These are phyloP conservation scores for Sclerodermus sp. DNA, from an alignment of 2,888 invertebrate species.

Conservation along the genomic window DNA sequence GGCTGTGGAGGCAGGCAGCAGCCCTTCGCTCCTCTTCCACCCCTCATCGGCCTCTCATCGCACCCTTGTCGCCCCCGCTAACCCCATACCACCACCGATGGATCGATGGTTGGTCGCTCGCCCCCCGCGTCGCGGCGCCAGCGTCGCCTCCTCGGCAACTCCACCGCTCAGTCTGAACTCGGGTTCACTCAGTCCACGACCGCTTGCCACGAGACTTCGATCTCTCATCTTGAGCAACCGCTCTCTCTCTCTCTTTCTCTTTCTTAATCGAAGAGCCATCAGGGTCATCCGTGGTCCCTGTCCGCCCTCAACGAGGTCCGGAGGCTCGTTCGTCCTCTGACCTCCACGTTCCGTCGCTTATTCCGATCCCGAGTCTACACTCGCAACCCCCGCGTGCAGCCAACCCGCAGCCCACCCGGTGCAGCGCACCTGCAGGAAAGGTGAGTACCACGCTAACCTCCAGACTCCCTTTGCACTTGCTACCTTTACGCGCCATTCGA, in stretches of 20 bases:
- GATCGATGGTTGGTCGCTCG: slow-evolving; percentile 30
- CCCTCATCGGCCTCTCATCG: slow-evolving; percentile 9
- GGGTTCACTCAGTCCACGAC: slow-evolving; percentile 56
- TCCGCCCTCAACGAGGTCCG: not conserved
- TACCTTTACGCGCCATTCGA: no score
- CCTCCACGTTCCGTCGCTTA: no score
- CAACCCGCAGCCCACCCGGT: not conserved
- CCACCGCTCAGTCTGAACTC: slow-evolving; percentile 53
- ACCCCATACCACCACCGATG: slow-evolving; percentile 28
- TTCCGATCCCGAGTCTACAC: no score
- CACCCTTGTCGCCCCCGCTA: not conserved
- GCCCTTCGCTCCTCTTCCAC: slow-evolving; percentile 7
- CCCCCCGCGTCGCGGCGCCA: slow-evolving; percentile 45
- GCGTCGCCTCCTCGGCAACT: slow-evolving; percentile 40
- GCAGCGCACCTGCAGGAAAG: not conserved
- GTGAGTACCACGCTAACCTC: slow-evolving; percentile 4
- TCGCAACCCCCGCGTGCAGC: no score
- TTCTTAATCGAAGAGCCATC: not conserved
- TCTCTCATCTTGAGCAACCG: slow-evolving; percentile 18
- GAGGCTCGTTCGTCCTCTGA: slow-evolving; percentile 8
- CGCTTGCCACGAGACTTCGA: slow-evolving; percentile 55
- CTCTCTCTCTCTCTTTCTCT: slow-evolving; percentile 17
- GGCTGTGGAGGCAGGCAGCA: no score
- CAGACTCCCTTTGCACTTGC: slow-evolving; percentile 1
- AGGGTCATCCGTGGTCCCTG: no score